A percentile compares a stretch with the other conserved stretches of the same genome.
phyloP scores from a whole-genome alignment of 2,113 vertebrate species.

The Megaleporinus macrocephalus region DNA sequence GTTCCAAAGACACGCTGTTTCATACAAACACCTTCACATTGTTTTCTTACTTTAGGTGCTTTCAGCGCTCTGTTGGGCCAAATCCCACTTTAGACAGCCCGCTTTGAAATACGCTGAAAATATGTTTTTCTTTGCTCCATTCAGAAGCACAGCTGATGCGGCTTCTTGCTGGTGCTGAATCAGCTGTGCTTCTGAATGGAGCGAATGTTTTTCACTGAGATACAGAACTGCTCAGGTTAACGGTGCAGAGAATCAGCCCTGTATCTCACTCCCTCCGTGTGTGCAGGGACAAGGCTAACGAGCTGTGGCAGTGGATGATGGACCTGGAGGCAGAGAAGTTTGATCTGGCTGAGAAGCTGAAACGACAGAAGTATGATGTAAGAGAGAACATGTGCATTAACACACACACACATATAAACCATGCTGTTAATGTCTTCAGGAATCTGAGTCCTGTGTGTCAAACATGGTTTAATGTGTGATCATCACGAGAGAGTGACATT shows the following conservation, averaged over 20 bases:
- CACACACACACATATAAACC: not conserved
- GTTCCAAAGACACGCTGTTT: too few species aligned
- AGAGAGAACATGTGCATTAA: slow-evolving; percentile 56
- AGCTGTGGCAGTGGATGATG: slow-evolving; percentile 89
- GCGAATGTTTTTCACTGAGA: not conserved
- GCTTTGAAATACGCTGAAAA: too few species aligned
- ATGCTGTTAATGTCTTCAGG: not conserved
- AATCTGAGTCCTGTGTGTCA: not conserved
- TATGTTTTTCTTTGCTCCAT: too few species aligned
- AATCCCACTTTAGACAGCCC: too few species aligned
- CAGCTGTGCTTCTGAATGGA: not conserved
- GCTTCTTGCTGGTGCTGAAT: too few species aligned
- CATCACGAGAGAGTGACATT: not conserved
- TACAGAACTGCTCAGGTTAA: not conserved
- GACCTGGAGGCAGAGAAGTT: slow-evolving; percentile 94
- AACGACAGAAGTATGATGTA: slow-evolving; percentile 95
- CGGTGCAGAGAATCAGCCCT: not conserved
- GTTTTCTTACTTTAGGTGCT: too few species aligned
- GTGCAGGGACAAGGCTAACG: slow-evolving; percentile 89
- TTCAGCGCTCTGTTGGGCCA: too few species aligned
- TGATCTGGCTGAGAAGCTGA: slow-evolving; percentile 91
- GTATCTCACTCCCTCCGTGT: slow-evolving; percentile 1
- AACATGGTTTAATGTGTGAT: not conserved
- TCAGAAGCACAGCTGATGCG: too few species aligned
- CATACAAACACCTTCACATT: too few species aligned